These are phyloP conservation scores for Ethmia dodecea DNA, from an alignment of 2,888 invertebrate genomes.

Conservation along the genomic window DNA sequence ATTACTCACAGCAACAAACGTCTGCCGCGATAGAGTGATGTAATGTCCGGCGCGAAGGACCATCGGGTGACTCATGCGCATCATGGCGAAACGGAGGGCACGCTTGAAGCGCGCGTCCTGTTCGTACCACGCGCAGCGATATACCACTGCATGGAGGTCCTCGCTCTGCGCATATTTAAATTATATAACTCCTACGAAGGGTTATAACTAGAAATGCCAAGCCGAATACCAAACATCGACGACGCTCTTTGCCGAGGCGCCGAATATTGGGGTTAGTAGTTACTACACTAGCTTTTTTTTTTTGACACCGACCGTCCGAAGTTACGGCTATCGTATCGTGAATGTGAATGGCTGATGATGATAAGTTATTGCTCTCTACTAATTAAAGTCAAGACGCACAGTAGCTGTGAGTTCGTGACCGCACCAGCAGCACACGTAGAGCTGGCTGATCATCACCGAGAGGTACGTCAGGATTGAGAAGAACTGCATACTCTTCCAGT, in stretches of 20 bases:
- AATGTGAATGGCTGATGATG: no score
- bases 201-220: no score
- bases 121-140: slow-evolving; percentile 72
- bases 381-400: no score
- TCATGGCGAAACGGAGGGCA: slow-evolving; percentile 62
- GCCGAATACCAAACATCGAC: no score
- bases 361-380: no score
- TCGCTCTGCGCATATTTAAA: slow-evolving; percentile 38
- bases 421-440: slow-evolving; percentile 73
- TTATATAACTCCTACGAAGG: background rate
- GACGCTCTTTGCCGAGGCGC: no score
- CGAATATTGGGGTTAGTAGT: no score
- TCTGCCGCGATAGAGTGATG: slow-evolving; percentile 61
- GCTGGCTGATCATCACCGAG: slow-evolving; percentile 67
- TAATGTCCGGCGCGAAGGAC: slow-evolving; percentile 68
- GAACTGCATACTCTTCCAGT: slow-evolving; percentile 63
- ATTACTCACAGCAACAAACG: slow-evolving; percentile 62
- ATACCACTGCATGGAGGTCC: slow-evolving; percentile 62
- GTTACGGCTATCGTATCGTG: no score
- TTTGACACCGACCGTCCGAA: no score
- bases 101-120: slow-evolving; percentile 61
- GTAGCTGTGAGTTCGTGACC: slow-evolving; percentile 71
- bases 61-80: slow-evolving; percentile 57
- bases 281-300: no score
- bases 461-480: slow-evolving; percentile 55